Percentiles rank a stretch among this genome's conserved stretches.
phyloP scores from a whole-genome alignment of 2,797 vertebrate species.

The Spheniscus humboldti region DNA sequence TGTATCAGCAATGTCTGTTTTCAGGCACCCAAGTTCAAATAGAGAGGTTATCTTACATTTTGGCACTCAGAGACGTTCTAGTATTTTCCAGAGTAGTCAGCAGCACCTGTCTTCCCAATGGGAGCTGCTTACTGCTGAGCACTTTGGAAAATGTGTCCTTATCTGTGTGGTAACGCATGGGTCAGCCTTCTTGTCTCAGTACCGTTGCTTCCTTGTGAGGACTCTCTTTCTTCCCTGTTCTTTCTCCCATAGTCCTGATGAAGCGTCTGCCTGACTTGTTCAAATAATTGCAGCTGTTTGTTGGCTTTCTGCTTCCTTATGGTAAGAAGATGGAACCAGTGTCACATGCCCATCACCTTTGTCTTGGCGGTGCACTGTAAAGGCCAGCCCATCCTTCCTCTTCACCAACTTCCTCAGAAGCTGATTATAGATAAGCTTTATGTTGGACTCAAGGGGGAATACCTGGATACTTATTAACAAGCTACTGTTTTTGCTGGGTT shows the following conservation, averaged over 20 bases:
- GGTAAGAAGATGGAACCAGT: not conserved
- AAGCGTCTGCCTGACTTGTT: not conserved
- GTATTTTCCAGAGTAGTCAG: not conserved
- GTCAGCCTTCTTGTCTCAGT: not conserved
- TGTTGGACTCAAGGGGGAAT: not conserved
- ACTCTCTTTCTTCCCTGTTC: not conserved
- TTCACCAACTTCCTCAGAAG: not conserved
- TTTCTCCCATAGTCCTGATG: not conserved
- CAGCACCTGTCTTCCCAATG: not conserved
- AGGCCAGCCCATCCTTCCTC: not conserved
- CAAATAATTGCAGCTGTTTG: not conserved
- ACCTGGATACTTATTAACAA: not conserved
- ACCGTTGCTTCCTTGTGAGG: not conserved
- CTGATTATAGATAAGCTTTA: not conserved
- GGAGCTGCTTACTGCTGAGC: not conserved
- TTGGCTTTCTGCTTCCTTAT: not conserved
- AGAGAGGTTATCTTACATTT: not conserved
- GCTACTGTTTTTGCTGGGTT: not conserved
- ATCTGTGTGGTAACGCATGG: rapidly evolving
- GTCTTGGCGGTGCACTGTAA: not conserved
- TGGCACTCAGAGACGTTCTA: not conserved
- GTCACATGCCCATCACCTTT: not conserved
- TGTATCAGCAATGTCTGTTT: not conserved
- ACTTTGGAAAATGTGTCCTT: not conserved
- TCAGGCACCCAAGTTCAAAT: not conserved